Conservation (phyloP, 2,113 vertebrate species). For the Sinocyclocheilus rhinocerous region DNA sequence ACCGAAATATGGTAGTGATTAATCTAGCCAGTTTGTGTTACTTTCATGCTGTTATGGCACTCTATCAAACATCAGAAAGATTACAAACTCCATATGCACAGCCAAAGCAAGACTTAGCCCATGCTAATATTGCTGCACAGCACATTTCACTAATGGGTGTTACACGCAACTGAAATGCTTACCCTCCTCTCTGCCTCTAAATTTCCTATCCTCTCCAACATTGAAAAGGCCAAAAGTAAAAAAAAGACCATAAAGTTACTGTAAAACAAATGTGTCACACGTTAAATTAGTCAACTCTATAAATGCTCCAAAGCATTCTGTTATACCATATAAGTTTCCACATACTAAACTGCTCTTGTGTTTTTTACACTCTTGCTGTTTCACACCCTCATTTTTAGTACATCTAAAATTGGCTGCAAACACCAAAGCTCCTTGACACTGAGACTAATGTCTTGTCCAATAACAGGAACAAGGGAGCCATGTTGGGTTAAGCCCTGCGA, state of each 20-base stretch:
- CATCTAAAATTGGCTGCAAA: conserved; percentile 37
- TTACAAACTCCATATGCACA: background rate
- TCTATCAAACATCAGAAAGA: conserved; percentile 12
- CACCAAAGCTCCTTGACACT: conserved; percentile 8
- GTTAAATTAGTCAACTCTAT: conserved; percentile 14
- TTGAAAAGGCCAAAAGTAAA: background rate
- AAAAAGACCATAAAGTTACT: background rate
- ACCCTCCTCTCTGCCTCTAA: background rate
- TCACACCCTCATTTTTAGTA: conserved; percentile 18
- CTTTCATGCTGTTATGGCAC: background rate
- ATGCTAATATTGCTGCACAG: background rate
- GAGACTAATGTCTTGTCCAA: conserved; percentile 42
- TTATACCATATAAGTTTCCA: conserved; percentile 1
- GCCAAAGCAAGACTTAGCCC: background rate
- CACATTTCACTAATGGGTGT: background rate
- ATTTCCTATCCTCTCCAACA: background rate
- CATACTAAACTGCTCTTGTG: background rate
- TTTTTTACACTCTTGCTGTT: conserved; percentile 7
- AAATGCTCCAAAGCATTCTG: conserved; percentile 6
- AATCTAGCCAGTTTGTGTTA: conserved; percentile 16
- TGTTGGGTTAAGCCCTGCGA: conserved; percentile 34
- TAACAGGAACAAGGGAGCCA: conserved; percentile 36
- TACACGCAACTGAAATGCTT: background rate
- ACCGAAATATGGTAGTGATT: background rate
- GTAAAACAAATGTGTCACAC: background rate